Evolutionary conservation across 2,888 invertebrate species (phyloP).

Genomic region (Lycaena phlaeas): DNA sequence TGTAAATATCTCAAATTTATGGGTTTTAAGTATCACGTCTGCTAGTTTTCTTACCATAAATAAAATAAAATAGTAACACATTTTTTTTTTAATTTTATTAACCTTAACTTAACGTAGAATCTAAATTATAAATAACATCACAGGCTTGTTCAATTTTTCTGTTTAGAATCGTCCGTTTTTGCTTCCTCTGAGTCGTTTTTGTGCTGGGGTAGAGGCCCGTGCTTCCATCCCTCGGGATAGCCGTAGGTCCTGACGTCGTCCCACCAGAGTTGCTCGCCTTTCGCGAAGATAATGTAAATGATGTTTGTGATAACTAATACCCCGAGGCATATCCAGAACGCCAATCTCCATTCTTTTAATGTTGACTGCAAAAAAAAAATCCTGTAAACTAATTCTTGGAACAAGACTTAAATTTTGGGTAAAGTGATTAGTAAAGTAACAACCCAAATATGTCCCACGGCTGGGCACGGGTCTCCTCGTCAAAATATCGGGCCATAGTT

Average conservation of each 20-base stretch:
- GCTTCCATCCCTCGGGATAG: slow-evolving; percentile 53
- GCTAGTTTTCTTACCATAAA: no score
- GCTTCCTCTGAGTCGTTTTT: slow-evolving; percentile 36
- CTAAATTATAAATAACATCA: slow-evolving; percentile 14
- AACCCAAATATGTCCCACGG: no score
- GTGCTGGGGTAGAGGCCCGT: slow-evolving; percentile 44
- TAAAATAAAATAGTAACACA: background rate
- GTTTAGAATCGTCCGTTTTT: slow-evolving; percentile 25
- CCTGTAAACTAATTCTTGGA: slow-evolving; percentile 1
- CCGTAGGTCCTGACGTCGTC: slow-evolving; percentile 74
- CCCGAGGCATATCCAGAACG: slow-evolving; percentile 85
- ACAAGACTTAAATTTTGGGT: no score
- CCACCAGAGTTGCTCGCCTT: slow-evolving; percentile 84
- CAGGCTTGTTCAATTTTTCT: slow-evolving; percentile 21
- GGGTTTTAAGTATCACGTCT: no score
- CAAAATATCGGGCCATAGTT: no score
- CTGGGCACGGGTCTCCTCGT: no score
- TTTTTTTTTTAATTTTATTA: background rate
- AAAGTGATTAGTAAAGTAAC: no score
- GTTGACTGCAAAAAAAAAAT: slow-evolving; percentile 60
- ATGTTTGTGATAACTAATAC: slow-evolving; percentile 79
- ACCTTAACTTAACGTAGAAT: slow-evolving; percentile 9
- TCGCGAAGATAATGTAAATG: slow-evolving; percentile 79
- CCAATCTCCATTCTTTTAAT: slow-evolving; percentile 80
- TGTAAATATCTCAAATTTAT: no score